phyloP scores from a whole-genome alignment of 1,140 invertebrate species.

The Andricus grossulariae region DNA sequence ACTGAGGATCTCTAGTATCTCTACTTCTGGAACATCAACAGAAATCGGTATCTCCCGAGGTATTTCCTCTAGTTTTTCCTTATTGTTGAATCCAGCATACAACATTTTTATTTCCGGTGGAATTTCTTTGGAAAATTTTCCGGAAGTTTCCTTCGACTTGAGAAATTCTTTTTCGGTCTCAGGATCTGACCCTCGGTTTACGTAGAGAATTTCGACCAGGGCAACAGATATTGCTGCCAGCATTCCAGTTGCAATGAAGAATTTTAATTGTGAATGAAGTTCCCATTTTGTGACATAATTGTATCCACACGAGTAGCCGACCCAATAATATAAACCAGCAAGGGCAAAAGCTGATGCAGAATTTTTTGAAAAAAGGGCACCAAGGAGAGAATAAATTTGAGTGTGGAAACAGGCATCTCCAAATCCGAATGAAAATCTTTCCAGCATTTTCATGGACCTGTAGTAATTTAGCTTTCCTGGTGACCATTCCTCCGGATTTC shows the following conservation, averaged over 20 bases:
- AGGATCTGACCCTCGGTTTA: not conserved
- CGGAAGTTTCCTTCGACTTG: not conserved
- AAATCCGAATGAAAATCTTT: slow-evolving; percentile 94
- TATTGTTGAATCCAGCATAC: slow-evolving; percentile 1
- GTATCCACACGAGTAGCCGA: slow-evolving; percentile 70
- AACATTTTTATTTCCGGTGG: not conserved
- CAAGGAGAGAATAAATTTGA: slow-evolving; percentile 95
- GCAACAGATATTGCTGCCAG: not conserved
- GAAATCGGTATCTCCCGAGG: too few relatives aligned
- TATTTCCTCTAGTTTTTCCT: not conserved
- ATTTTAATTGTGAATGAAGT: not conserved
- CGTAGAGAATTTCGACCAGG: not conserved
- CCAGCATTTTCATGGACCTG: slow-evolving; percentile 84
- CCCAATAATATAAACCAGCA: slow-evolving; percentile 95
- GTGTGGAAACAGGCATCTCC: slow-evolving; percentile 98
- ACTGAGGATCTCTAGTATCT: too few relatives aligned
- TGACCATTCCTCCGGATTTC: slow-evolving; percentile 72
- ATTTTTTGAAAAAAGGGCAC: slow-evolving; percentile 88
- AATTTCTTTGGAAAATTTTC: not conserved
- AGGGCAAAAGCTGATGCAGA: slow-evolving; percentile 95
- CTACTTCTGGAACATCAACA: too few relatives aligned
- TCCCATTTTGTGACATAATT: too few relatives aligned
- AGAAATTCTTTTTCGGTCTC: not conserved
- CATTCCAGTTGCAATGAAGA: not conserved
- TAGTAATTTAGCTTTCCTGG: slow-evolving; percentile 73